phyloP scores from a whole-genome alignment of 2,888 invertebrate species.

The Sesamia inferens region DNA sequence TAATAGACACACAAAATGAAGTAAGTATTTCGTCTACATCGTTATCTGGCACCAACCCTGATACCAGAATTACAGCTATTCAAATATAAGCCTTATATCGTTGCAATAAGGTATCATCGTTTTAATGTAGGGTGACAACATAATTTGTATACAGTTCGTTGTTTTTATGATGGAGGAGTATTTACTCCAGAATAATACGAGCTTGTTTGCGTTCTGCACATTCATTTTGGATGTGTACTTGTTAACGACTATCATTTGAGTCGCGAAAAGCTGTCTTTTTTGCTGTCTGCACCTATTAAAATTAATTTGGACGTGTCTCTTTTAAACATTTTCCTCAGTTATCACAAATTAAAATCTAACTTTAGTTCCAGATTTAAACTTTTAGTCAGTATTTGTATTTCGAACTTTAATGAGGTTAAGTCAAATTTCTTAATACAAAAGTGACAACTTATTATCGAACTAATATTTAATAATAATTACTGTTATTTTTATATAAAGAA shows the following conservation, averaged over 20 bases:
- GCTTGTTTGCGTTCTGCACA: constrained; percentile 45
- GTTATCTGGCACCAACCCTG: constrained; percentile 75
- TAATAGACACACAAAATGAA: constrained; percentile 69
- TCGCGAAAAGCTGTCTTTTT: constrained; percentile 12
- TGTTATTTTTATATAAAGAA: too few relatives aligned
- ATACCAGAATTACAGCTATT: constrained; percentile 49
- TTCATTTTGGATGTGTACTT: constrained; percentile 38
- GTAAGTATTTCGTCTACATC: constrained; percentile 75
- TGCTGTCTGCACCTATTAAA: constrained; percentile 9
- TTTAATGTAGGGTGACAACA: constrained; percentile 29
- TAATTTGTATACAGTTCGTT: constrained; percentile 74
- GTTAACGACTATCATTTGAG: constrained; percentile 50
- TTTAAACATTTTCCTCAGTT: background rate
- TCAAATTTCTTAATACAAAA: too few relatives aligned
- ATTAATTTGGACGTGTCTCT: background rate
- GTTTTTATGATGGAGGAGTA: constrained; percentile 75
- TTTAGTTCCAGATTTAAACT: too few relatives aligned
- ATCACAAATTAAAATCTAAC: too few relatives aligned
- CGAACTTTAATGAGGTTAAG: too few relatives aligned
- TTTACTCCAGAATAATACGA: constrained; percentile 57
- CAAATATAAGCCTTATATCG: constrained; percentile 6
- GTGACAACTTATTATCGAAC: too few relatives aligned
- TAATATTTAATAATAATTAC: too few relatives aligned
- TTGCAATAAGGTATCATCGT: constrained; percentile 9
- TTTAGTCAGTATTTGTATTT: too few relatives aligned